Conservation (phyloP, 2,888 invertebrate genomes). For the Julus scandinavius region DNA sequence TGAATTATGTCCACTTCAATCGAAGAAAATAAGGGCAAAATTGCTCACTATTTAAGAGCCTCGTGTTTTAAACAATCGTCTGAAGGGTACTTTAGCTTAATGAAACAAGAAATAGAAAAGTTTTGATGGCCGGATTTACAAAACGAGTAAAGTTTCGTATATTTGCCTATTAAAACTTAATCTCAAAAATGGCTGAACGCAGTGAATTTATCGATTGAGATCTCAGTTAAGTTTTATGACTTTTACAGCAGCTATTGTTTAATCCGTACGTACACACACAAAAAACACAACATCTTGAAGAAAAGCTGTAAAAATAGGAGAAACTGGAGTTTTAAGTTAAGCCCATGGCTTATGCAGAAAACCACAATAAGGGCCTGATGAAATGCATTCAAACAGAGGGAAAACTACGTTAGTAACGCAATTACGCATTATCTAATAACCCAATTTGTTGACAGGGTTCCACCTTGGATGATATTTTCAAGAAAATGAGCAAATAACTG, state of each 20-base stretch:
- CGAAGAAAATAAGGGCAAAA: conserved; percentile 8
- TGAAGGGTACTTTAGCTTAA: background rate
- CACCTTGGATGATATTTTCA: background rate
- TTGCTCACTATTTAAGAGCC: conserved; percentile 29
- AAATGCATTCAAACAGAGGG: background rate
- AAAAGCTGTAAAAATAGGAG: background rate
- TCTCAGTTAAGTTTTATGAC: background rate
- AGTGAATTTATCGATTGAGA: background rate
- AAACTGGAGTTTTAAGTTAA: background rate
- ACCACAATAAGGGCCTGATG: background rate
- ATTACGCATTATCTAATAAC: background rate
- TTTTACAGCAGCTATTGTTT: background rate
- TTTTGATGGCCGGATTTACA: background rate
- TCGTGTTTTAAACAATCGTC: background rate
- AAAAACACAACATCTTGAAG: background rate
- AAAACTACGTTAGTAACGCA: background rate
- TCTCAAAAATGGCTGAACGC: background rate
- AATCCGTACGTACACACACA: background rate
- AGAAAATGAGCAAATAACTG: background rate
- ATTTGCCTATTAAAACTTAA: background rate
- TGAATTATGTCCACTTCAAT: conserved; percentile 41
- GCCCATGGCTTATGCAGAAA: background rate
- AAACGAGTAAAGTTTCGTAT: background rate
- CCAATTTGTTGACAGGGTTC: background rate
- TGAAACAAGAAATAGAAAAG: background rate